Percentiles rank a stretch among this genome's conserved stretches.
These are phyloP conservation scores for Tachystola acroxantha DNA, from an alignment of 2,888 invertebrate genomes.

Conservation along the genomic window DNA sequence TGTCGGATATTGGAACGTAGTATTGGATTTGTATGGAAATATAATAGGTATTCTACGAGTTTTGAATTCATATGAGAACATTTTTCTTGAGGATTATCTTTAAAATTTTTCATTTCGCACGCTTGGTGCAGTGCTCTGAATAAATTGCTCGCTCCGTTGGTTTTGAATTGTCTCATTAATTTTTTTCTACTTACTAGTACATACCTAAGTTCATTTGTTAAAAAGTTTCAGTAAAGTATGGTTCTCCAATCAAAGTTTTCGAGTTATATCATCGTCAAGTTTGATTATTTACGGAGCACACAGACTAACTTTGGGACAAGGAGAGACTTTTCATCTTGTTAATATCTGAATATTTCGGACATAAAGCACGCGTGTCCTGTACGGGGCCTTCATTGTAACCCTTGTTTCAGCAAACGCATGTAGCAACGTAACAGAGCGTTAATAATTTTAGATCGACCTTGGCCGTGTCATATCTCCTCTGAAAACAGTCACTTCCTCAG, in stretches of 20 bases:
- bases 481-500: constrained; percentile 17
- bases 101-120: not conserved
- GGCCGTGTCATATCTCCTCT: constrained; percentile 21
- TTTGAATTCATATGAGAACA: not conserved
- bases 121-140: not conserved
- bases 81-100: not conserved
- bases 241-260: no score
- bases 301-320: no score
- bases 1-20: no score
- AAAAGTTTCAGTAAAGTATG: no score
- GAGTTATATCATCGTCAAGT: no score
- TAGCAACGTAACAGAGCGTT: constrained; percentile 17
- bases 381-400: not conserved
- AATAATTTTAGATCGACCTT: constrained; percentile 28
- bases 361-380: no score
- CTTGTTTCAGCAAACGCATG: constrained; percentile 9
- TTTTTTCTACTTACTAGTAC: not conserved
- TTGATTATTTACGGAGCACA: no score
- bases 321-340: not conserved
- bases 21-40: no score
- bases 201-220: no score
- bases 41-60: no score
- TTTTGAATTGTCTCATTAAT: not conserved
- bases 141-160: not conserved
- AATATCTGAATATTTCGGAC: no score